Conservation (phyloP, 2,113 vertebrate species). For the Callorhinus ursinus region DNA sequence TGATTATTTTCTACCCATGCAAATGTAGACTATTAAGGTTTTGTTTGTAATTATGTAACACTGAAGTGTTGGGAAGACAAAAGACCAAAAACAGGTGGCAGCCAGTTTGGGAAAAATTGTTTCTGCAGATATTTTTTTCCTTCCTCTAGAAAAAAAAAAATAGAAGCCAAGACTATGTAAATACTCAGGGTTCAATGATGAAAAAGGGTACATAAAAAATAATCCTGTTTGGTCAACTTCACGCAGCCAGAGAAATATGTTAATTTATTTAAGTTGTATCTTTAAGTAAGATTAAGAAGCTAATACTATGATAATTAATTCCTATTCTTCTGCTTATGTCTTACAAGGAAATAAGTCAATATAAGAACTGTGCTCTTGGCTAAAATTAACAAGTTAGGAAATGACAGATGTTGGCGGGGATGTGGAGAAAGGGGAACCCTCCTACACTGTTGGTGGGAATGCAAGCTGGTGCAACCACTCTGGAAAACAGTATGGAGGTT, state of each 20-base stretch:
- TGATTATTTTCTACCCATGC: neutral
- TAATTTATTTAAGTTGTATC: neutral
- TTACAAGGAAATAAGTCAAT: neutral
- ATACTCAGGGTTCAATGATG: neutral
- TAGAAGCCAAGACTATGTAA: neutral
- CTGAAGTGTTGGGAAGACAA: neutral
- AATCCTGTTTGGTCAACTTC: neutral
- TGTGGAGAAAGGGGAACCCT: too few species aligned
- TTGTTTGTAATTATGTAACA: conserved; percentile 3
- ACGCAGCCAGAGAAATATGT: neutral
- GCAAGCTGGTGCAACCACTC: too few species aligned
- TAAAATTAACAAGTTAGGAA: too few species aligned
- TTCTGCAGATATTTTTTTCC: neutral
- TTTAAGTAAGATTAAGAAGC: neutral
- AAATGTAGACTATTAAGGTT: neutral
- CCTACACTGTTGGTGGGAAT: too few species aligned
- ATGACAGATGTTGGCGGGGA: too few species aligned
- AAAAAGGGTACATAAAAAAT: neutral
- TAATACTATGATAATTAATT: neutral
- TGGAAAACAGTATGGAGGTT: too few species aligned
- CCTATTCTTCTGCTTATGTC: neutral
- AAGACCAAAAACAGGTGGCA: neutral
- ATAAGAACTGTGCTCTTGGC: neutral
- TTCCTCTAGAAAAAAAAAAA: neutral
- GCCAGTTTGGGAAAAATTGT: neutral